A percentile compares a stretch with the other conserved stretches of the same genome.
Conservation (phyloP, 2,888 invertebrate species). For the Tribolium freemani region DNA sequence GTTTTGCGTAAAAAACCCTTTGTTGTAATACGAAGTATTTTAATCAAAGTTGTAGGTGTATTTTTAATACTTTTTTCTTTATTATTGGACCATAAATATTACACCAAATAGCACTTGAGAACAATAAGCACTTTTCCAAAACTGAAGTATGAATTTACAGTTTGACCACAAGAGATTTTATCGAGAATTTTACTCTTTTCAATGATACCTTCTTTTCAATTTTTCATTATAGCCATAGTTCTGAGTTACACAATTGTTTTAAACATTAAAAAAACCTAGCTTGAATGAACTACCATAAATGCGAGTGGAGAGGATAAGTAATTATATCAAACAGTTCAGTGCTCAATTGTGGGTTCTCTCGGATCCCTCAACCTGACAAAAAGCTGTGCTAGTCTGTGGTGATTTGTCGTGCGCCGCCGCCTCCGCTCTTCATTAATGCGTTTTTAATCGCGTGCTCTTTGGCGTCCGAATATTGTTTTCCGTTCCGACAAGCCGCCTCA, state of each 20-base stretch:
- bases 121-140: too few species aligned
- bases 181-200: too few species aligned
- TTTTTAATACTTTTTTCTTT: too few species aligned
- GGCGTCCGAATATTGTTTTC: constrained; percentile 35
- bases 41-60: too few species aligned
- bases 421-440: constrained; percentile 16
- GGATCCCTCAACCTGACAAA: neutral
- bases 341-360: neutral
- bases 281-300: neutral
- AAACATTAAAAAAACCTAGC: neutral
- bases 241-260: neutral
- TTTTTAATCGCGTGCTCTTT: constrained; percentile 38
- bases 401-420: constrained; percentile 7
- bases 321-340: neutral
- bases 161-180: too few species aligned
- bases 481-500: constrained; percentile 5
- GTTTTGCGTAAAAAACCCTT: too few species aligned
- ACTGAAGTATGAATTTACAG: too few species aligned
- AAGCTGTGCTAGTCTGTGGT: neutral
- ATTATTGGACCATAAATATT: too few species aligned
- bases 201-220: too few species aligned
- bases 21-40: too few species aligned
- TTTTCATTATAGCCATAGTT: too few species aligned
- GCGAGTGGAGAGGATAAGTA: neutral
- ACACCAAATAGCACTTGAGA: too few species aligned